Evolutionary conservation across 1,140 invertebrate species (phyloP), one percentile per base, ranked within the genome.

Genomic region (Macrocentrus cingulum): DNA sequence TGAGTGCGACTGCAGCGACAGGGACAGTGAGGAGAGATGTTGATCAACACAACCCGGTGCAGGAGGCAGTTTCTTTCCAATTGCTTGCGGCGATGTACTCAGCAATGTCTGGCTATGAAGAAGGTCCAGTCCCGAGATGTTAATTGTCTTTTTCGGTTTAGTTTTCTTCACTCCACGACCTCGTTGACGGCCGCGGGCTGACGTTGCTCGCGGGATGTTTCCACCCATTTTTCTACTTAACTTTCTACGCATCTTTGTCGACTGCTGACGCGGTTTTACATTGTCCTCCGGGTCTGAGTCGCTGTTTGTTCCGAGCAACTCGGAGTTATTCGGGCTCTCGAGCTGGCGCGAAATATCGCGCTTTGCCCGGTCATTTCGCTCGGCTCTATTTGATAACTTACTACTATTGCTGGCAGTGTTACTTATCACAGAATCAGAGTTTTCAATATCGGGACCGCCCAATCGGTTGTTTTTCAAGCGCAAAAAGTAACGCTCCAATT

Each of bases 401-500:
- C 65, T 74, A 65, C 66, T 74, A 71, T 72, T 72, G 64, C 67
- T 80, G 73, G 76, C 76, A 77, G 74, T 76, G 69, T 75, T 79
- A 56, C 67, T 79, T 78, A 78, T 79, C 73, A 76, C 76, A 78
- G 74, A 77, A 74, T 79, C 77, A 64, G 70, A 69, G 60, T 75
- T 72, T 70, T 74, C 69, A 69, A 71, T 78, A 34, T 79, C 76
- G 18, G 60, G 56, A 64, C 84, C 87, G 80, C 88, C 91, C 75
- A 88, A 83, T 80, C 91, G 91, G 68, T 92, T 91, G 80, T 92
- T 91, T 80, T 91, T 92, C 69, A 91, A 83, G 75, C 90, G 89
- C 81, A 92, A 89, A 83, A 97, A 97, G 82, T 97, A 98, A 78
- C 93, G 88, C 82, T 97, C 95, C 73, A 97, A 83, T 85, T 95